Conservation (phyloP, 2,797 vertebrate genomes). For the Scleropages formosus region DNA sequence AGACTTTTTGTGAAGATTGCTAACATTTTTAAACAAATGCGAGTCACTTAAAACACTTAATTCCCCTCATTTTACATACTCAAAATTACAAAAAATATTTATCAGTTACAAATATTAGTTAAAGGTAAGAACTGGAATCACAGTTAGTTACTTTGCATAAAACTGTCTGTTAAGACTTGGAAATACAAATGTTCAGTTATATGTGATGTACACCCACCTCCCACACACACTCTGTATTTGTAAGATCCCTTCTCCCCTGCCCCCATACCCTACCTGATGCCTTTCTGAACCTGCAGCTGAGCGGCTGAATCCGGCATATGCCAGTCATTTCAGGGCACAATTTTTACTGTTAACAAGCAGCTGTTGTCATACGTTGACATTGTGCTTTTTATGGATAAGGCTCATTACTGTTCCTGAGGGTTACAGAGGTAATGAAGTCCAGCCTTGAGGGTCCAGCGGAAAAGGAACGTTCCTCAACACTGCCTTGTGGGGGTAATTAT, state of each 20-base stretch:
- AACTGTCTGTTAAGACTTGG: neutral
- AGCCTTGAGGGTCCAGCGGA: neutral
- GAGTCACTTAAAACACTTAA: neutral
- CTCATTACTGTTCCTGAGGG: slow-evolving; percentile 9
- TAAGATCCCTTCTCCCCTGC: neutral
- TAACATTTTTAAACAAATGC: no score
- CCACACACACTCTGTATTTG: neutral
- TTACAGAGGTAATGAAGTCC: neutral
- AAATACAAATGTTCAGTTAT: neutral
- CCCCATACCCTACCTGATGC: neutral
- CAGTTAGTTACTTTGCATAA: neutral
- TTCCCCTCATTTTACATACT: neutral
- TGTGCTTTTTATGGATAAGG: neutral
- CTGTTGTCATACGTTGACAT: slow-evolving; percentile 1
- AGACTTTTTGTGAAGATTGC: no score
- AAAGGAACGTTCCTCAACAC: neutral
- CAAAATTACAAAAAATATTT: no score
- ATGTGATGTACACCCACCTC: neutral
- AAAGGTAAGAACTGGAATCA: neutral
- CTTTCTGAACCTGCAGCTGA: slow-evolving; percentile 17
- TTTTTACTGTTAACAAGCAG: slow-evolving; percentile 10
- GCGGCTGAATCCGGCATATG: slow-evolving; percentile 13
- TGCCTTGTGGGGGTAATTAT: neutral
- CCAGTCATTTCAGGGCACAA: slow-evolving; percentile 4
- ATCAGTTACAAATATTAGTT: neutral